phyloP scores from a whole-genome alignment of 1,140 invertebrate genomes.

The Trichonephila clavipes region DNA sequence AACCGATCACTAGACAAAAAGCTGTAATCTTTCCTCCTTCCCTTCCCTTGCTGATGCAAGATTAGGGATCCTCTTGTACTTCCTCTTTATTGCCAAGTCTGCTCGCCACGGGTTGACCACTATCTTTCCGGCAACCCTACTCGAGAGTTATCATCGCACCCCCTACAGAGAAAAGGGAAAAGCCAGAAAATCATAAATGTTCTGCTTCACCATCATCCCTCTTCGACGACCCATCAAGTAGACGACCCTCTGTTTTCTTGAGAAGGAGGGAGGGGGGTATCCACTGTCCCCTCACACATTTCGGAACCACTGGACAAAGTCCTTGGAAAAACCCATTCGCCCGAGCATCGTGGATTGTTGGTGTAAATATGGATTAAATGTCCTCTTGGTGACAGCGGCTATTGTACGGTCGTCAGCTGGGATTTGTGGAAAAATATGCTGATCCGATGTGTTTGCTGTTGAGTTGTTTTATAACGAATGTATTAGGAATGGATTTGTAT shows the following conservation, averaged over 20 bases:
- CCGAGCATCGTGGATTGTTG: conserved; percentile 1
- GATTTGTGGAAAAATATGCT: background rate
- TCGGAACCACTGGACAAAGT: conserved; percentile 45
- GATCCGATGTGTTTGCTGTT: background rate
- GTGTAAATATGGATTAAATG: conserved; percentile 13
- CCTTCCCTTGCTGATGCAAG: background rate
- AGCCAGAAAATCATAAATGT: conserved; percentile 64
- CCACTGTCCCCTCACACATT: conserved; percentile 57
- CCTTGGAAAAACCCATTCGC: conserved; percentile 54
- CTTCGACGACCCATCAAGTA: conserved; percentile 51
- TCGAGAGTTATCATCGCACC: conserved; percentile 23
- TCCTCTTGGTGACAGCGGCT: background rate
- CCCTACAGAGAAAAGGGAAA: conserved; percentile 17
- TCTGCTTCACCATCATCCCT: conserved; percentile 55
- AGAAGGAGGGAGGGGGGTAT: background rate
- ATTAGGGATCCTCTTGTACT: background rate
- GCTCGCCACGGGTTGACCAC: background rate
- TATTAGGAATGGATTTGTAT: no score
- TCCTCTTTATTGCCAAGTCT: background rate
- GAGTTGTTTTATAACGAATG: background rate
- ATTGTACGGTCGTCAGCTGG: background rate
- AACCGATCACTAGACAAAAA: no score
- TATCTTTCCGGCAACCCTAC: conserved; percentile 8
- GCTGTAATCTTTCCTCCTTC: background rate
- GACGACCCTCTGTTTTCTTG: conserved; percentile 57